A percentile compares a stretch with the other conserved stretches of the same genome.
Conservation (phyloP, 1,140 invertebrate species). For the Musca vetustissima region DNA sequence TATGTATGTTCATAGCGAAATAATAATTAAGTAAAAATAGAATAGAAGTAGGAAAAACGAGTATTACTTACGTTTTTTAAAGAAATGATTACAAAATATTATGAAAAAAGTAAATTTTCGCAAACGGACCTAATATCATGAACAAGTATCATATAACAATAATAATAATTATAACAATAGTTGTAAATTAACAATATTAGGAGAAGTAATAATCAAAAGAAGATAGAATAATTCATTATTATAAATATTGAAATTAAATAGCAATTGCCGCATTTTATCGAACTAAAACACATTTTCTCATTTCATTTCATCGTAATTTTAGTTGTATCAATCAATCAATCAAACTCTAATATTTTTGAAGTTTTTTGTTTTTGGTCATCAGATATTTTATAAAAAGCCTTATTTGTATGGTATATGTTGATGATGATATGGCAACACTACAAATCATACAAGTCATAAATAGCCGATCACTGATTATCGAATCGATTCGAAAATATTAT, state of each 20-base stretch:
- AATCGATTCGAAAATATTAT: neutral
- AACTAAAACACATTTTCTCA: too few relatives aligned
- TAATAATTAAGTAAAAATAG: neutral
- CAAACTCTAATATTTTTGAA: neutral
- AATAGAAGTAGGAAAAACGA: too few relatives aligned
- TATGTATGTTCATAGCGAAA: too few relatives aligned
- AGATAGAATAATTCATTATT: too few relatives aligned
- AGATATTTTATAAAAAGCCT: neutral
- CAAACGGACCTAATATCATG: conserved; percentile 17
- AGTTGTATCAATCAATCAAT: too few relatives aligned
- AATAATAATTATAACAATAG: too few relatives aligned
- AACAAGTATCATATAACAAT: too few relatives aligned
- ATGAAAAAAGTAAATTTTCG: conserved; percentile 23
- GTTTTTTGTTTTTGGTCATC: neutral
- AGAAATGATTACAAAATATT: conserved; percentile 22
- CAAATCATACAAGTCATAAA: conserved; percentile 9
- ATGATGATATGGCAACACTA: neutral
- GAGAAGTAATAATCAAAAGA: too few relatives aligned
- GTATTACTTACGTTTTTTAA: conserved; percentile 22
- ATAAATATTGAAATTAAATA: too few relatives aligned
- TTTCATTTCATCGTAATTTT: too few relatives aligned
- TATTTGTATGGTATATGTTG: neutral
- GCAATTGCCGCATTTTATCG: too few relatives aligned
- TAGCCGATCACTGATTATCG: conserved; percentile 3
- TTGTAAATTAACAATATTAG: too few relatives aligned